Evolutionary conservation across 2,797 vertebrate genomes (phyloP), one percentile per base, ranked within the genome.

Genomic region (Danio tinwini): DNA sequence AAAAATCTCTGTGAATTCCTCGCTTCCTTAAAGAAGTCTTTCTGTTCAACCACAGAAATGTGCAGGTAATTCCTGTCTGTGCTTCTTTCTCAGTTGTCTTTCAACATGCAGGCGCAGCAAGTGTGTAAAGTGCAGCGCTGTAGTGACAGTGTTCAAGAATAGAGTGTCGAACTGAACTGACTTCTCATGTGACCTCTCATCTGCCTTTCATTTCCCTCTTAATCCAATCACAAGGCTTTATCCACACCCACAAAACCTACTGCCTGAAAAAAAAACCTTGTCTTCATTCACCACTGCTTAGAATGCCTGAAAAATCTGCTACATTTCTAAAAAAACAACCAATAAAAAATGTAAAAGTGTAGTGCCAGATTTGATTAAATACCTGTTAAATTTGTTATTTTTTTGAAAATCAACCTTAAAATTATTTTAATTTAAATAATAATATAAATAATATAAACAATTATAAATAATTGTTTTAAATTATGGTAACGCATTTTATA

Each of bases 131-230:
- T n/a, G 49, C 65, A 19, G 53, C 65, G 16, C 52, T 19, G 50
- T 0, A 21, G n/a, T n/a, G 56, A 61, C 5, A 17, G 5, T 6
- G 37, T 71, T 71, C 13, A 64, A 14, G n/a, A 16, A 74, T 39
- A 19, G 21, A 17, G 14, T 19, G 72, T 49, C n/a, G 58, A 17
- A 21, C 21, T 53, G 82, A 84, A 67, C 68, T 70, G 9, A 72
- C 61, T 47, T 3, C 47, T 83, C 87, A 86, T 82, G 77, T 87
- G 87, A 87, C 85, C 77, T 76, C 42, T 83, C 56, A 63, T 67
- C 82, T 65, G 74, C 39, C 69, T 73, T 74, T 59, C 58, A 84
- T 78, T 78, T 84, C 75, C 78, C 76, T 17, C 49, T 67, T 70
- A 67, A 82, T 55, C 85, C 81, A 78, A 82, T 86, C 80, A 78